Base-by-base conservation (phyloP, 2,888 invertebrate genomes). In the Pandemis cinnamomeana region DNA sequence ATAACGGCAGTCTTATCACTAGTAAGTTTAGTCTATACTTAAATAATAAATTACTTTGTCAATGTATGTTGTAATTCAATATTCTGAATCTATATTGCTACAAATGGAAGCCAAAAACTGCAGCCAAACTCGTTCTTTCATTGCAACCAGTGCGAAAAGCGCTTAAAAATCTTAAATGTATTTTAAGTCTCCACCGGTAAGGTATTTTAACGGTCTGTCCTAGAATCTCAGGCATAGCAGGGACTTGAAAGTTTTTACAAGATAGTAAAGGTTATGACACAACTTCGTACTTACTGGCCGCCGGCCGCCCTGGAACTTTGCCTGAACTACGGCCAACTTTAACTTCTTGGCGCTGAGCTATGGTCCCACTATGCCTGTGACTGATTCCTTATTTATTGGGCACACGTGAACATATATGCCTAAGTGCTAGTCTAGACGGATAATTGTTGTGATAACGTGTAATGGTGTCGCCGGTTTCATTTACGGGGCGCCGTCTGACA, bases 331-430 rank as follows among this genome's bases (percentile, higher is more conserved):
- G 76, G 89, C 91, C 91, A 91, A 91, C 82, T 90, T 84, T 81
- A 87, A 88, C 89, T 90, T 89, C 87, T 88, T 88, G 87, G 88
- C 85, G 79, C 87, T 86, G 87, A 89, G 88, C 84, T 87, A 89
- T 87, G 86, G 88, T 84, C 83, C 89, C 89, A 89, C 90, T 91
- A 89, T 90, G 89, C 87, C 85, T 80, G 87, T 86, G 91, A 90
- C 90, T 91, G 90, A 91, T 91, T 90, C 87, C 87, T 90, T 90
- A 91, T 91, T 91, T 91, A 91, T 91, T 88, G 86, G 86, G 82
- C 87, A 83, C 86, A 87, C 88, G 86, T 86, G 87, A 82, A 83
- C 84, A 83, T 84, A 81, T 84, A 83, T 78, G 82, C 81, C 81
- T 75, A 73, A 71, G 76, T 77, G 73, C 82, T 79, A 48, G 71